These are phyloP conservation scores for Rousettus madagascariensis DNA, from an alignment of 2,797 vertebrate genomes.

Conservation along the genomic window DNA sequence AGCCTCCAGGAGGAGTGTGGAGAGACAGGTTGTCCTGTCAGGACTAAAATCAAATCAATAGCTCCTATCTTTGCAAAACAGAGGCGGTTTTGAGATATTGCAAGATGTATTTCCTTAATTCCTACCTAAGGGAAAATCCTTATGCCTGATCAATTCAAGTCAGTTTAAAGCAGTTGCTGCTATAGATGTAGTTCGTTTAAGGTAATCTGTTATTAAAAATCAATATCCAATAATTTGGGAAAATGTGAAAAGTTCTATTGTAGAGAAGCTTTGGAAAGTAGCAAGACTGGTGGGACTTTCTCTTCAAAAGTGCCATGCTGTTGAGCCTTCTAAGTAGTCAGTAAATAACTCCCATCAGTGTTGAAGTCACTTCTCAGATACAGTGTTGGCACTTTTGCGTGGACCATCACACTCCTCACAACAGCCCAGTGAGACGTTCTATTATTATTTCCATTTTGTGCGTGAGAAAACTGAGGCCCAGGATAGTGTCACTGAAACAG, in stretches of 20 bases:
- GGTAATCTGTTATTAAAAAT: conserved; percentile 73
- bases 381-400: background rate
- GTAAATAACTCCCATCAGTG: background rate
- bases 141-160: conserved; percentile 78
- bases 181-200: conserved; percentile 79
- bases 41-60: conserved; percentile 12
- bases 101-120: conserved; percentile 83
- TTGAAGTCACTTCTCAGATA: background rate
- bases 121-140: conserved; percentile 83
- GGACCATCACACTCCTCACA: background rate
- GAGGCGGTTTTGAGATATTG: conserved; percentile 69
- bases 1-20: background rate
- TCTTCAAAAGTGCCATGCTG: rapidly evolving
- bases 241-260: conserved; percentile 51
- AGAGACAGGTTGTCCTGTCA: background rate
- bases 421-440: background rate
- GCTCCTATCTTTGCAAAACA: conserved; percentile 39
- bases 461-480: background rate
- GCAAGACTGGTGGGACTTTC: no score
- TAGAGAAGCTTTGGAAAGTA: background rate
- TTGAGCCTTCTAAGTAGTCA: background rate
- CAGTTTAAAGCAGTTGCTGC: conserved; percentile 75
- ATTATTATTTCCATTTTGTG: background rate
- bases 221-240: conserved; percentile 73
- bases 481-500: background rate